Evolutionary conservation across 2,113 vertebrate genomes (phyloP).

Genomic region (Brevimyrus niger): DNA sequence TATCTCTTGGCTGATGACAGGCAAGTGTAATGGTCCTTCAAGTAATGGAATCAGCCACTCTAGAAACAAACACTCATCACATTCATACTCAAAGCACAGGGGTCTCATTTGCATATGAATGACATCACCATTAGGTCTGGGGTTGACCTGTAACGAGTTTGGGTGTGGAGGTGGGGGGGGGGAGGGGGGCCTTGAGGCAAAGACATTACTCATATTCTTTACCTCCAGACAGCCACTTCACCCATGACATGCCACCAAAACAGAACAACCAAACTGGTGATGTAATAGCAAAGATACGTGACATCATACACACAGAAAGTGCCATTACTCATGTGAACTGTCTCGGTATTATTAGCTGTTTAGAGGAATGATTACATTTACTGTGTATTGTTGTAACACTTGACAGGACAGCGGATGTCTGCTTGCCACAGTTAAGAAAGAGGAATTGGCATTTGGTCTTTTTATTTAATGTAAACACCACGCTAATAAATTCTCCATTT

Average conservation of each 20-base stretch:
- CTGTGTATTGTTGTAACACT: background rate
- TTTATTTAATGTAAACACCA: background rate
- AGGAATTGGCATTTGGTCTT: background rate
- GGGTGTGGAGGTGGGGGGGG: constrained; percentile 29
- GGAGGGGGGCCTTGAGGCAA: constrained; percentile 28
- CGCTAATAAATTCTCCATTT: background rate
- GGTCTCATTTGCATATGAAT: constrained; percentile 60
- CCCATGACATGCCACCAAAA: constrained; percentile 4
- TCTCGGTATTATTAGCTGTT: background rate
- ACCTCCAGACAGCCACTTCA: constrained; percentile 39
- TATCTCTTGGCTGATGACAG: constrained; percentile 58
- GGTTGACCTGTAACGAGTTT: constrained; percentile 41
- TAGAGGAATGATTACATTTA: background rate
- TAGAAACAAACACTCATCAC: constrained; percentile 32
- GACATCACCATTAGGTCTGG: constrained; percentile 54
- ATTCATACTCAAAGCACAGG: constrained; percentile 45
- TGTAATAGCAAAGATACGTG: background rate
- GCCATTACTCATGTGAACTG: too few relatives aligned
- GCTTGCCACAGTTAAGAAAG: background rate
- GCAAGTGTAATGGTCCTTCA: constrained; percentile 62
- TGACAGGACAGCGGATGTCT: background rate
- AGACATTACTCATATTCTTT: constrained; percentile 55
- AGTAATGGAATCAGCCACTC: constrained; percentile 65
- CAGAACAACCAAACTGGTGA: background rate
- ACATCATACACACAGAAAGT: background rate